A percentile compares a stretch with the other conserved stretches of the same genome.
These are phyloP conservation scores for Metaphire vulgaris DNA, from an alignment of 1,140 invertebrate species.

Conservation along the genomic window DNA sequence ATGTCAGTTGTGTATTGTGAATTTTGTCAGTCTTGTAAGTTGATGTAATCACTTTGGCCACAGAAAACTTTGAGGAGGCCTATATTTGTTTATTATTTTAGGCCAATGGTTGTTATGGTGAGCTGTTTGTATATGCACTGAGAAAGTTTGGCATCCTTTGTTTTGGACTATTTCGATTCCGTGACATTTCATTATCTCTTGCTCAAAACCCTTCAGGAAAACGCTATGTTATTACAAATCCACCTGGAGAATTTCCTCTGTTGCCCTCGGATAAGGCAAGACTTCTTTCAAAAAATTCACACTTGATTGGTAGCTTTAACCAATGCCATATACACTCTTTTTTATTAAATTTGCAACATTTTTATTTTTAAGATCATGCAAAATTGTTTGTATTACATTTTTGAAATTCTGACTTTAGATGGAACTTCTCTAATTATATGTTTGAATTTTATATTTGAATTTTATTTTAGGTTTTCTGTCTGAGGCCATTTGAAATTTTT, in stretches of 20 bases:
- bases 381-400: too few species aligned
- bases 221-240: conserved; percentile 99
- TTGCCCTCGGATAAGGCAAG: conserved; percentile 91
- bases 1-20: too few species aligned
- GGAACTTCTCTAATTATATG: too few species aligned
- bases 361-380: too few species aligned
- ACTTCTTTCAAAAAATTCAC: not conserved
- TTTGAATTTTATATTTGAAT: too few species aligned
- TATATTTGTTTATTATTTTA: conserved; percentile 39
- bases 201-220: conserved; percentile 72
- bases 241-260: conserved; percentile 90
- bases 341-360: not conserved
- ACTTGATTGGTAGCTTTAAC: not conserved
- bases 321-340: not conserved
- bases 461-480: conserved; percentile 32
- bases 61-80: too few species aligned
- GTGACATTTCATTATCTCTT: conserved; percentile 36
- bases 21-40: too few species aligned
- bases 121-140: conserved; percentile 91
- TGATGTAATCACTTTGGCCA: too few species aligned
- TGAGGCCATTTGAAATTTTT: conserved; percentile 29
- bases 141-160: conserved; percentile 97
- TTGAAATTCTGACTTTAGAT: too few species aligned
- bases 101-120: conserved; percentile 56
- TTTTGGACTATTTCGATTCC: conserved; percentile 89